Evolutionary conservation across 2,797 vertebrate species (phyloP).

Genomic region (Sparus aurata): DNA sequence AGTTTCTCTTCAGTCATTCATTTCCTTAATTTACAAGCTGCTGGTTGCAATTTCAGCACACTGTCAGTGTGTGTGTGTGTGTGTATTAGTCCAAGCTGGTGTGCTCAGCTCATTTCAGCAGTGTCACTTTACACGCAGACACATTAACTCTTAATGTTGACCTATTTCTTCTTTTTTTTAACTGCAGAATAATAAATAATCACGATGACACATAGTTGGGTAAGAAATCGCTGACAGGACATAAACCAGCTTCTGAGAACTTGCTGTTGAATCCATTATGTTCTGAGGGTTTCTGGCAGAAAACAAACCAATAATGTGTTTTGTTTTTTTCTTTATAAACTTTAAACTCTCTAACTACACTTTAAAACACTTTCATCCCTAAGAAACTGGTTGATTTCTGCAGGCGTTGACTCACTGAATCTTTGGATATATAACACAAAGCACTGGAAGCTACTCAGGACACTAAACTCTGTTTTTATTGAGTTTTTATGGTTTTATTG

Average conservation of each 20-base stretch:
- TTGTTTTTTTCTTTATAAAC: not conserved
- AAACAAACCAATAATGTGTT: not conserved
- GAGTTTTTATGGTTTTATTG: constrained; percentile 44
- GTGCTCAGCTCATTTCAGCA: constrained; percentile 12
- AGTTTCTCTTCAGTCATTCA: constrained; percentile 46
- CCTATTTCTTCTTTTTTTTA: not conserved
- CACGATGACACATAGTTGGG: not conserved
- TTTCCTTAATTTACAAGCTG: constrained; percentile 58
- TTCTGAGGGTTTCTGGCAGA: not conserved
- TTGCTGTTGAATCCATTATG: not conserved
- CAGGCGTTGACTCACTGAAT: not conserved
- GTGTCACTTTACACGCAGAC: constrained; percentile 1
- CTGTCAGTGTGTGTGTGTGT: constrained; percentile 12
- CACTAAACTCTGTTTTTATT: not conserved
- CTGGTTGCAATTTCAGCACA: constrained; percentile 51
- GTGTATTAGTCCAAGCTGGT: constrained; percentile 12
- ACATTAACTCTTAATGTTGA: not conserved
- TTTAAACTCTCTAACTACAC: not conserved
- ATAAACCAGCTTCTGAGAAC: not conserved
- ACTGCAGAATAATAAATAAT: not conserved
- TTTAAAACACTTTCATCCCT: not conserved
- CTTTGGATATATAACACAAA: not conserved
- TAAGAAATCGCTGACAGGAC: not conserved
- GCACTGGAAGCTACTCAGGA: not conserved
- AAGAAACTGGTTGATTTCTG: not conserved